Evolutionary conservation across 2,797 vertebrate species (phyloP).

Genomic region (Natrix natrix): DNA sequence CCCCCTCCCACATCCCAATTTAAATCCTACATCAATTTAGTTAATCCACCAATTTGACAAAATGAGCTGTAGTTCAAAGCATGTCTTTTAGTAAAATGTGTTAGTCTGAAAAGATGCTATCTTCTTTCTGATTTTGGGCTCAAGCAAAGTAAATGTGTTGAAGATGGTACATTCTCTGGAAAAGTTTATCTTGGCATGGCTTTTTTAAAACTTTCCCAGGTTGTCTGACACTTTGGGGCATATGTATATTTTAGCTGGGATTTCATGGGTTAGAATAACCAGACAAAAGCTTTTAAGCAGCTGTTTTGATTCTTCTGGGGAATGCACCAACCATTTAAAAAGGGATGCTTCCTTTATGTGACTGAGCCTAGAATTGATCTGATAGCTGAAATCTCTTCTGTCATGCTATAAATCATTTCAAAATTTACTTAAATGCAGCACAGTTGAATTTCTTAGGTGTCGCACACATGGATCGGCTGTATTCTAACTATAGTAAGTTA

Average conservation of each 20-base stretch:
- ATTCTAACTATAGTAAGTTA: not conserved
- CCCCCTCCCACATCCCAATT: not conserved
- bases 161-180: not conserved
- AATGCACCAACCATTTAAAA: not conserved
- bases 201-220: not conserved
- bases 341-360: not conserved
- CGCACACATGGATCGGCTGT: too few species aligned
- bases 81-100: not conserved
- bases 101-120: not conserved
- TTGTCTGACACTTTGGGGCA: not conserved
- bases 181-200: not conserved
- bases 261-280: not conserved
- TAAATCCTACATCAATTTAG: not conserved
- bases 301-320: not conserved
- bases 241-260: not conserved
- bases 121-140: not conserved
- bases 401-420: not conserved
- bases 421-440: not conserved
- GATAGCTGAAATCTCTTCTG: not conserved
- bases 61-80: not conserved
- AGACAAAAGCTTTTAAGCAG: not conserved
- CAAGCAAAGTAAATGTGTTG: not conserved
- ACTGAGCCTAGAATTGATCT: not conserved
- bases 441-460: not conserved
- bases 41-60: not conserved